Evolutionary conservation across 2,888 invertebrate species (phyloP).

Genomic region (Apamea monoglypha): DNA sequence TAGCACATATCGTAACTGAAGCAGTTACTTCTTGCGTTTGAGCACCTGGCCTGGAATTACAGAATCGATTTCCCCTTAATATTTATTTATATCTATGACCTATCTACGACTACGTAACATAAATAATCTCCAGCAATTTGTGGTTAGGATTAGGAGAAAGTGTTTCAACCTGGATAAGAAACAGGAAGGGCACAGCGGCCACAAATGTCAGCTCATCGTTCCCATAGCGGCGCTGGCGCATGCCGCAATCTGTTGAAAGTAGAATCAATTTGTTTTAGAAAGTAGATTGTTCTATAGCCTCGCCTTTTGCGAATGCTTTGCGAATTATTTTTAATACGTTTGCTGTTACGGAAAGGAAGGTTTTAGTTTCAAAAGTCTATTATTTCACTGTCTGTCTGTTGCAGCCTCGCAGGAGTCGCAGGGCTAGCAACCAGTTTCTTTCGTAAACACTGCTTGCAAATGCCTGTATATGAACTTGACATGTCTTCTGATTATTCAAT

Average conservation of each 20-base stretch:
- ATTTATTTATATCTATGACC: conserved; percentile 10
- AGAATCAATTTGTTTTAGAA: conserved; percentile 89
- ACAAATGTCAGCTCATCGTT: conserved; percentile 80
- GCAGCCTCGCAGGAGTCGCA: not conserved
- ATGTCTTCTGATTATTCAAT: conserved; percentile 5
- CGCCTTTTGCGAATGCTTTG: conserved; percentile 76
- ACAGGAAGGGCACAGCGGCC: conserved; percentile 73
- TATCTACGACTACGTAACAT: conserved; percentile 25
- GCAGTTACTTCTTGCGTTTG: not conserved
- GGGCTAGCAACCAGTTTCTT: not conserved
- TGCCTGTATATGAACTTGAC: conserved; percentile 11
- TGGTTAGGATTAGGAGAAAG: conserved; percentile 58
- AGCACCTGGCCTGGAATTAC: not conserved
- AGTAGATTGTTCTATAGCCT: conserved; percentile 80
- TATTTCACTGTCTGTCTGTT: conserved; percentile 1
- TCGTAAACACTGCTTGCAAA: not conserved
- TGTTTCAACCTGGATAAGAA: conserved; percentile 64
- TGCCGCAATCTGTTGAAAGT: conserved; percentile 87
- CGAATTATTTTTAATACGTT: conserved; percentile 64
- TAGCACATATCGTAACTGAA: not conserved
- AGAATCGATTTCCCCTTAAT: conserved; percentile 2
- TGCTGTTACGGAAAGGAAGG: conserved; percentile 34
- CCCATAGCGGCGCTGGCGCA: conserved; percentile 66
- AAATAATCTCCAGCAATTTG: conserved; percentile 53
- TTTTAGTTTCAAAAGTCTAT: conserved; percentile 1